Evolutionary conservation across 2,888 invertebrate genomes (phyloP).

Genomic region (Ochropleura plecta): DNA sequence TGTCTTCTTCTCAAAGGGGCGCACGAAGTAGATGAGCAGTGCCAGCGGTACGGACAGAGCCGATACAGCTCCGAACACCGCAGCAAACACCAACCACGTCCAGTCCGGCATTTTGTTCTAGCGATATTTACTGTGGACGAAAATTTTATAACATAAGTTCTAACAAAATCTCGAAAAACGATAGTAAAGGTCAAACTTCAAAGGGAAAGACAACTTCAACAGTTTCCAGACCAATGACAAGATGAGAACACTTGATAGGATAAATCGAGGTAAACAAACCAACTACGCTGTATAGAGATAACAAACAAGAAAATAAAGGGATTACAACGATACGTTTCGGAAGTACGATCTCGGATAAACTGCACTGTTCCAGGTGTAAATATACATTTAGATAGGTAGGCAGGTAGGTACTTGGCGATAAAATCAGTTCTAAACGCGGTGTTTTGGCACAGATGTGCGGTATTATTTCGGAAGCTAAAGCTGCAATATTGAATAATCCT

Average conservation of each 20-base stretch:
- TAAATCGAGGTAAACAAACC: constrained; percentile 5
- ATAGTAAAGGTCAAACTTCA: constrained; percentile 1
- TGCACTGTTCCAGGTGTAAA: constrained; percentile 38
- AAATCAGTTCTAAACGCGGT: constrained; percentile 30
- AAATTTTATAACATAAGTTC: background rate
- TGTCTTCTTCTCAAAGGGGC: constrained; percentile 80
- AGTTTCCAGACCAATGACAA: constrained; percentile 11
- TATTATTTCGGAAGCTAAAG: constrained; percentile 22
- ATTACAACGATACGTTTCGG: constrained; percentile 10
- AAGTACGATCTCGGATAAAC: constrained; percentile 46
- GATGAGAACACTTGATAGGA: constrained; percentile 26
- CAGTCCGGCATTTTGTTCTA: constrained; percentile 85
- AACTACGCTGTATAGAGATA: constrained; percentile 12
- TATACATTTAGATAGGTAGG: constrained; percentile 13
- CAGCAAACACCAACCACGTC: constrained; percentile 85
- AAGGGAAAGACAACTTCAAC: background rate
- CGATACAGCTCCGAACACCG: constrained; percentile 82
- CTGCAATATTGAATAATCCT: constrained; percentile 35
- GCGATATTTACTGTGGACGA: constrained; percentile 60
- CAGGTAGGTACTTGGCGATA: constrained; percentile 14
- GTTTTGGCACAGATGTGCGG: constrained; percentile 40
- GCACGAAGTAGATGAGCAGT: constrained; percentile 81
- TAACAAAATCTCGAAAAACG: background rate
- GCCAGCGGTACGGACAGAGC: constrained; percentile 82
- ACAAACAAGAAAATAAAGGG: constrained; percentile 36